Conservation (phyloP, 2,888 invertebrate genomes). For the Sthenelais limicola region DNA sequence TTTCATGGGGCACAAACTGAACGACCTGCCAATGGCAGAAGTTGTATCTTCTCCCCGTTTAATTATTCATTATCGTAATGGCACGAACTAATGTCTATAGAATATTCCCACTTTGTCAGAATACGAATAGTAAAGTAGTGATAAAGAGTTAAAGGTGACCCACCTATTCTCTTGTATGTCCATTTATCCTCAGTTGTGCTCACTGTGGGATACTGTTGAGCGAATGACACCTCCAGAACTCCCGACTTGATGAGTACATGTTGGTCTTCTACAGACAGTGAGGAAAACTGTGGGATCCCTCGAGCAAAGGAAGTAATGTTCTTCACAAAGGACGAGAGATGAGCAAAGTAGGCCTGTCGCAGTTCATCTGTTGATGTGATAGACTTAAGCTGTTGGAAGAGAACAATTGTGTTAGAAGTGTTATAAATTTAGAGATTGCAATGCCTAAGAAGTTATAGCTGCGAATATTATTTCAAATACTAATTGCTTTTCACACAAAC, state of each 20-base stretch:
- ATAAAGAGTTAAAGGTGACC: too few species aligned
- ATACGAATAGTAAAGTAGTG: too few species aligned
- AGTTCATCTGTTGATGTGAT: conserved; percentile 24
- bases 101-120: too few species aligned
- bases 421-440: background rate
- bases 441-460: background rate
- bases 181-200: background rate
- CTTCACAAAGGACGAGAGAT: conserved; percentile 59
- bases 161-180: conserved; percentile 34
- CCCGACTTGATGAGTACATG: conserved; percentile 59
- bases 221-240: conserved; percentile 60
- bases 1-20: too few species aligned
- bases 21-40: too few species aligned
- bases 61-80: too few species aligned
- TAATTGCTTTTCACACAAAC: background rate
- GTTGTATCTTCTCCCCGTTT: too few species aligned
- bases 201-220: conserved; percentile 52
- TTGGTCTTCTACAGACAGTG: conserved; percentile 59
- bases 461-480: background rate
- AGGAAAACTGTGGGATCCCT: conserved; percentile 62
- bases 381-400: background rate
- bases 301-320: conserved; percentile 60
- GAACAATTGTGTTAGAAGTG: too few species aligned
- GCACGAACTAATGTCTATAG: too few species aligned
- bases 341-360: conserved; percentile 54